Conservation (phyloP, 1,140 invertebrate genomes). For the Bombyx mandarina region DNA sequence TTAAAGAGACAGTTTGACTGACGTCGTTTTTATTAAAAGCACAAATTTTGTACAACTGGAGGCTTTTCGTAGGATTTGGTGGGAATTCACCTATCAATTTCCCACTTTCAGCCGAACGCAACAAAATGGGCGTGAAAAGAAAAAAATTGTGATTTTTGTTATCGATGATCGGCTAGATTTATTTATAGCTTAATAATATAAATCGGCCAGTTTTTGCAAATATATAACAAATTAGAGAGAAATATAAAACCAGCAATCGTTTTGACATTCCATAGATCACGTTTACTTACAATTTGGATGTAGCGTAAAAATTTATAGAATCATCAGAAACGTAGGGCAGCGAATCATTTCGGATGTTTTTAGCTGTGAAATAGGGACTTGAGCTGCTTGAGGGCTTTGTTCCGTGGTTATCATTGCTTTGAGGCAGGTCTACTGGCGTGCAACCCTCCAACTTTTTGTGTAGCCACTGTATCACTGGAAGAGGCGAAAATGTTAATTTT, state of each 20-base stretch:
- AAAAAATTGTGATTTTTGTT: no score
- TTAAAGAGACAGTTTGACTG: no score
- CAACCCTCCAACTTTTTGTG: constrained; percentile 62
- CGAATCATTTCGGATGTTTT: constrained; percentile 28
- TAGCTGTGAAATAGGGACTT: constrained; percentile 46
- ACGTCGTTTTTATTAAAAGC: neutral
- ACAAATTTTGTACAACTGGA: neutral
- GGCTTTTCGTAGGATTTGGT: no score
- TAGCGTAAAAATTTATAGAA: constrained; percentile 59
- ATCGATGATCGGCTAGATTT: no score
- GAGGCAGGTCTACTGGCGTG: constrained; percentile 12
- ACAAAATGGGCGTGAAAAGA: no score
- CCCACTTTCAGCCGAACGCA: no score
- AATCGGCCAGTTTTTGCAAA: no score
- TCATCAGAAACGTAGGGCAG: constrained; percentile 42
- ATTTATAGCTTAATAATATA: no score
- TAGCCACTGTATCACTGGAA: constrained; percentile 66
- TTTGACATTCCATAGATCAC: neutral
- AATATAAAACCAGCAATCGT: neutral
- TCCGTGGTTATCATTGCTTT: constrained; percentile 20
- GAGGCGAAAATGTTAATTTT: neutral
- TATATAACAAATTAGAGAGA: neutral
- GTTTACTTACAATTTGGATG: constrained; percentile 49
- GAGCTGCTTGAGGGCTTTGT: constrained; percentile 41
- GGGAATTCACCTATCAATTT: no score